Evolutionary conservation across 2,888 invertebrate genomes (phyloP).

Genomic region (Meandrusa payeni): DNA sequence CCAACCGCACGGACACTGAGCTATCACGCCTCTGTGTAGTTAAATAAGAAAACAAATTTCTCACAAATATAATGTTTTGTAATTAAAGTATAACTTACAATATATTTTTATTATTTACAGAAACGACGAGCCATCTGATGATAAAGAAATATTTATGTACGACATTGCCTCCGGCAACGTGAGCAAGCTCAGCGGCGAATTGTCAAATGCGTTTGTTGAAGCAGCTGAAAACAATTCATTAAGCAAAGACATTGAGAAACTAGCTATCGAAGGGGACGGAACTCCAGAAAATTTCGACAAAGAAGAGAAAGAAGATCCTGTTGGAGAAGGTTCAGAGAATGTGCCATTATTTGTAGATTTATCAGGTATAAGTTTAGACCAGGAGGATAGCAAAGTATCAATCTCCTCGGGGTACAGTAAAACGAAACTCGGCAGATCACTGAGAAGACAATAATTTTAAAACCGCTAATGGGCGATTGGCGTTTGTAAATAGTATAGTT

Average conservation of each 20-base stretch:
- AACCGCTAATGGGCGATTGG: slow-evolving; percentile 44
- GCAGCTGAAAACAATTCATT: slow-evolving; percentile 92
- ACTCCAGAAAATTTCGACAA: slow-evolving; percentile 63
- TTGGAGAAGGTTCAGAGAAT: slow-evolving; percentile 68
- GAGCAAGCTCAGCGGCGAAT: slow-evolving; percentile 89
- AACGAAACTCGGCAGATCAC: slow-evolving; percentile 73
- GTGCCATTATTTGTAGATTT: slow-evolving; percentile 77
- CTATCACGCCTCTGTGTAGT: too few species aligned
- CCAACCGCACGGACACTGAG: too few species aligned
- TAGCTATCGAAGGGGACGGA: slow-evolving; percentile 77
- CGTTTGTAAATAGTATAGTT: slow-evolving; percentile 73
- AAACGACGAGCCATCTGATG: slow-evolving; percentile 66
- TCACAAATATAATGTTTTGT: too few species aligned
- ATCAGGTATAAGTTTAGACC: slow-evolving; percentile 65
- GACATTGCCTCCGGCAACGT: slow-evolving; percentile 87
- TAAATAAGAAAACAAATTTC: too few species aligned
- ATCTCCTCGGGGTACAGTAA: slow-evolving; percentile 77
- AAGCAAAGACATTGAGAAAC: slow-evolving; percentile 82
- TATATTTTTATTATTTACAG: slow-evolving; percentile 59
- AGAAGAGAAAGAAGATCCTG: slow-evolving; percentile 43
- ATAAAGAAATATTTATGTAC: slow-evolving; percentile 93
- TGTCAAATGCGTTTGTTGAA: slow-evolving; percentile 91
- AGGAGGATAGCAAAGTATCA: slow-evolving; percentile 61
- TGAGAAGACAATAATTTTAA: slow-evolving; percentile 60
- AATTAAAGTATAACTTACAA: too few species aligned